Conservation (phyloP, 2,888 invertebrate genomes). For the Parnassius smintheus region DNA sequence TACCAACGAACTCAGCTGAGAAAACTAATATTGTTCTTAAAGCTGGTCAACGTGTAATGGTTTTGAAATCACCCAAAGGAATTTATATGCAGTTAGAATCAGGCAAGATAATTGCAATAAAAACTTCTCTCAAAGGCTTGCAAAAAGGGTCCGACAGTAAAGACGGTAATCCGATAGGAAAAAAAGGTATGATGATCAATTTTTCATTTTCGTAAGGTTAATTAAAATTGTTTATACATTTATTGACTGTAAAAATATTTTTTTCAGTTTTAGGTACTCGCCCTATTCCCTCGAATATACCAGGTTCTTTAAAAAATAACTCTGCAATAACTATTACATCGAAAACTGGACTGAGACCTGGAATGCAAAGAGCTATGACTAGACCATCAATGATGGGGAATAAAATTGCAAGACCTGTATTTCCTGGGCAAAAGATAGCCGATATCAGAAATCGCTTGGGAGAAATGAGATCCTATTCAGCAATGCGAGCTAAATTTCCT, state of each 20-base stretch:
- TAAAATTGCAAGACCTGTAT: slow-evolving; percentile 57
- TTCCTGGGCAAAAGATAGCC: slow-evolving; percentile 67
- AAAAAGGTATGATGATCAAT: slow-evolving; percentile 56
- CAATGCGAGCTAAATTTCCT: slow-evolving; percentile 59
- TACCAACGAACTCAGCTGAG: slow-evolving; percentile 94
- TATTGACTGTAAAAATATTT: slow-evolving; percentile 4
- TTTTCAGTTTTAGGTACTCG: slow-evolving; percentile 65
- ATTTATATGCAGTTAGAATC: slow-evolving; percentile 97
- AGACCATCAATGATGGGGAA: slow-evolving; percentile 59
- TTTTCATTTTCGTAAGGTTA: neutral
- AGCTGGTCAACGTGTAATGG: slow-evolving; percentile 96
- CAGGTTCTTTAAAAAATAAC: slow-evolving; percentile 81
- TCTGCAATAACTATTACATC: slow-evolving; percentile 82
- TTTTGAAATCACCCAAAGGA: slow-evolving; percentile 96
- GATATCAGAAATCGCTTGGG: slow-evolving; percentile 64
- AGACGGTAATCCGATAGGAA: slow-evolving; percentile 61
- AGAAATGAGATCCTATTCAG: slow-evolving; percentile 57
- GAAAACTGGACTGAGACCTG: slow-evolving; percentile 63
- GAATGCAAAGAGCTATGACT: slow-evolving; percentile 58
- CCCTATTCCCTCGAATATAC: slow-evolving; percentile 61
- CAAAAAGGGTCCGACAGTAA: slow-evolving; percentile 64
- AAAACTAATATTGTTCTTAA: slow-evolving; percentile 94
- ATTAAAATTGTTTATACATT: neutral
- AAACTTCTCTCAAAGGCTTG: slow-evolving; percentile 86
- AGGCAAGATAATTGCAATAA: slow-evolving; percentile 96